These are phyloP conservation scores for Enoplosus armatus DNA, from an alignment of 2,797 vertebrate genomes.

Conservation along the genomic window DNA sequence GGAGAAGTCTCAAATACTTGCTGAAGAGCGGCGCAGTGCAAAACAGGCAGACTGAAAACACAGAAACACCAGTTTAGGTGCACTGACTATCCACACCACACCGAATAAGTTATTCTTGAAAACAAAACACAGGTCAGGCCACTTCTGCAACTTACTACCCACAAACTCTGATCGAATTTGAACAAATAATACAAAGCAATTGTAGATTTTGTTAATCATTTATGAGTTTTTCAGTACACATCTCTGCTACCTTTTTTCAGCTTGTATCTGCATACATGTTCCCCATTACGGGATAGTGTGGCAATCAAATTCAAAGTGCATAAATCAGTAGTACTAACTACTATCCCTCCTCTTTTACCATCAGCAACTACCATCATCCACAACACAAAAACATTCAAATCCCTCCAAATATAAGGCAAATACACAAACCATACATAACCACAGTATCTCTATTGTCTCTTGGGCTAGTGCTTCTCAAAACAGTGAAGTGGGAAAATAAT, in stretches of 20 bases:
- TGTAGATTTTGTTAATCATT: conserved; percentile 14
- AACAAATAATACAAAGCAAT: conserved; percentile 14
- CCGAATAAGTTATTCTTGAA: conserved; percentile 15
- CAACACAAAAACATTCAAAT: conserved; percentile 66
- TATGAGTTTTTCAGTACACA: conserved; percentile 12
- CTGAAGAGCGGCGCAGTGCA: conserved; percentile 24
- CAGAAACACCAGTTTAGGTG: conserved; percentile 18
- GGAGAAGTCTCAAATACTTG: conserved; percentile 28
- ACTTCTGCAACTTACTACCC: conserved; percentile 6
- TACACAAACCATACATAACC: conserved; percentile 50
- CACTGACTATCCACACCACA: conserved; percentile 12
- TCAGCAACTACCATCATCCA: conserved; percentile 48
- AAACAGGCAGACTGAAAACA: conserved; percentile 29
- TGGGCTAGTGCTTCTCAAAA: conserved; percentile 53
- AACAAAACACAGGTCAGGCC: conserved; percentile 29
- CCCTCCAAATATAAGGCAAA: conserved; percentile 70
- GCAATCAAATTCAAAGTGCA: conserved; percentile 80
- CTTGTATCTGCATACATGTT: conserved; percentile 33
- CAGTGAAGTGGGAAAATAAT: conserved; percentile 30
- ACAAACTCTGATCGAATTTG: conserved; percentile 14
- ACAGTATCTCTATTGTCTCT: conserved; percentile 59
- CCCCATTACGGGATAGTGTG: conserved; percentile 38
- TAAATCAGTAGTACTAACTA: conserved; percentile 79
- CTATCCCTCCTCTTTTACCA: conserved; percentile 53
- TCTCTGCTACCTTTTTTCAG: conserved; percentile 28